Evolutionary conservation across 1,140 invertebrate genomes (phyloP), one percentile per base, ranked within the genome.

Genomic region (Berghia stephanieae): DNA sequence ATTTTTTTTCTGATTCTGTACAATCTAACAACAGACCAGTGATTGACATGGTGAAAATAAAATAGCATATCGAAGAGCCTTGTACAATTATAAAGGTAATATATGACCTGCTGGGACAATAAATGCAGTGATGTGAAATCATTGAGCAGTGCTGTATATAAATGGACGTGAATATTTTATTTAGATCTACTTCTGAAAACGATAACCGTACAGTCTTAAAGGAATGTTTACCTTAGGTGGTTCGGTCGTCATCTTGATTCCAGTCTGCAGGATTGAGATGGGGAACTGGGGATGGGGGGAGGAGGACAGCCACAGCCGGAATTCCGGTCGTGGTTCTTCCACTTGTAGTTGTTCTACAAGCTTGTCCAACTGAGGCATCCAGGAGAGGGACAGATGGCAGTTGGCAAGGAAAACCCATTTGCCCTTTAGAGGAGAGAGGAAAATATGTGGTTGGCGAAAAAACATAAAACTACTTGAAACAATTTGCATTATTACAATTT

Each of bases 351-450:
- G 93, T 85, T 94, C 93, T 21, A 94, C 92, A 72, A 95, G 93
- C 90, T 95, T 95, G 79, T 96, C 94, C 57, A 97, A 89, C 74
- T 93, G 91, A 21, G 94, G 94, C 93, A 96, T 95, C 95, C 96
- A 97, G 84, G 92, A 94, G 74, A 96, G 91, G 0, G 95, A 96
- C 82, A 97, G 89, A 90, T 97, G 96, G 86, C 96, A 97, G 89
- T 97, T 97, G 2, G 95, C 95, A 68, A 97, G 90, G 90, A 95
- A 96, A 34, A 91, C 88, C 90, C 90, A 91, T 79, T 88, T 86
- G 81, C 90, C 90, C 88, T 89, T 79, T 8, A 44, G 46, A 43
- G 6, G n/a, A 31, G 42, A 46, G 31, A 6, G 31, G 18, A 16
- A 6, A 34, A 27, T 31, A 6, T 57, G 6, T 57, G n/a, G 4